Percentiles rank a stretch among this genome's conserved stretches.
These are phyloP conservation scores for Myiopsitta monachus DNA, from an alignment of 2,113 vertebrate genomes.

Conservation along the genomic window DNA sequence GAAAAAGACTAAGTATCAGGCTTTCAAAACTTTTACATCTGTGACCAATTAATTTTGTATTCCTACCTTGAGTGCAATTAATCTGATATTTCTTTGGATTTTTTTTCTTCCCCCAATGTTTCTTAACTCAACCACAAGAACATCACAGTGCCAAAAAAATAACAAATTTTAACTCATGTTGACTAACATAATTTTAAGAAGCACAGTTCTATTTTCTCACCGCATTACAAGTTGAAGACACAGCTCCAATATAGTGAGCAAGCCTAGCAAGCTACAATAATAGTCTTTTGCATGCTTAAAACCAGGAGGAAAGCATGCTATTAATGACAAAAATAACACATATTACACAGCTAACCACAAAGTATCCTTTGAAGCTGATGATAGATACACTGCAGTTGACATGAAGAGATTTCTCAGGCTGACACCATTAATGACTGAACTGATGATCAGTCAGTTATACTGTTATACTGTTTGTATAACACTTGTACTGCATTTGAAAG, in stretches of 20 bases:
- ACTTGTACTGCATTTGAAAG: neutral
- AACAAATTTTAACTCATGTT: neutral
- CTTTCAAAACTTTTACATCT: neutral
- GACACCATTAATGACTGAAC: neutral
- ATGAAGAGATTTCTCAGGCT: neutral
- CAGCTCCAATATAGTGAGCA: neutral
- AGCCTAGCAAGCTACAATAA: neutral
- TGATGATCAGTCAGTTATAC: no score
- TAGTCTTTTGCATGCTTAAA: neutral
- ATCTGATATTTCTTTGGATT: neutral
- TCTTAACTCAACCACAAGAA: neutral
- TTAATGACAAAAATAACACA: neutral
- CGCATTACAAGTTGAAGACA: neutral
- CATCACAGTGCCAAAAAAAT: neutral
- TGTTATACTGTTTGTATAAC: neutral
- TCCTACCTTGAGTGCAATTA: neutral
- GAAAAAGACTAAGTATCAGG: neutral
- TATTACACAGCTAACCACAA: neutral
- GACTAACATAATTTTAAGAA: neutral
- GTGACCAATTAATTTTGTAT: neutral
- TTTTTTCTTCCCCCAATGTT: neutral
- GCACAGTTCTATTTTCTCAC: neutral
- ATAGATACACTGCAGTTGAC: neutral
- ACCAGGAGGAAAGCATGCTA: neutral
- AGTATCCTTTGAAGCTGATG: neutral